Evolutionary conservation across 2,113 vertebrate species (phyloP), one percentile per base, ranked within the genome.

Genomic region (Podiceps cristatus): DNA sequence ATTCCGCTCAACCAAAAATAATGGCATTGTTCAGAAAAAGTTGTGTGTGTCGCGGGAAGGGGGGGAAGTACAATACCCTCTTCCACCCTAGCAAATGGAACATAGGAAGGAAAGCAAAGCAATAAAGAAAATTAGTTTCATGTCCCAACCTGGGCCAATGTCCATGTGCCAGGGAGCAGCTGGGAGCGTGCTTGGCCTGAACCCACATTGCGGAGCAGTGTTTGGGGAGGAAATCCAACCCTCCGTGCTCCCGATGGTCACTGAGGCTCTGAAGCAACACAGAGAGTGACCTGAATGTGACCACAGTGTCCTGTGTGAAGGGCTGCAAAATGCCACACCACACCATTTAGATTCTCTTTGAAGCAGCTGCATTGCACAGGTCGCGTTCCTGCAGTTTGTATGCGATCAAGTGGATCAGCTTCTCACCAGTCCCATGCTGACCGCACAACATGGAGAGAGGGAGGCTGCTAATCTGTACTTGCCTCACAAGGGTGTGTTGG

Each of bases 361-460:
- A 42, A 52, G 45, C 4, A 13, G 45, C 31, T 37, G 55, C 40
- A 2, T 9, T 14, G n/a, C 63, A 11, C n/a, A 29, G 40, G 53
- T 23, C 8, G 4, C 0, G 0, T 28, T n/a, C 59, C 76, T 56
- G 37, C 1, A 0, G 15, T 8, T 29, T 8, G 1, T 0, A 0
- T 25, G 44, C 44, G 29, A 44, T 15, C 7, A 1, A 25, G 49
- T 29, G 44, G 31, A 45, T 18, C 11, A 7, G 0, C n/a, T 55
- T 63, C 72, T 88, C 33, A 2, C 49, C 0, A 1, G 10, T 50
- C 62, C 50, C 31, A 6, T 1, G 4, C 0, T 23, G 62, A 25
- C 10, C 18, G n/a, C 52, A 28, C 25, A 10, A 2, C 5, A 11
- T 7, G 52, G 42, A 71, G 8, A 6, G 17, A 74, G 28, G 31